Base-by-base conservation (phyloP, 2,888 invertebrate genomes). In the Luperina nickerlii region DNA sequence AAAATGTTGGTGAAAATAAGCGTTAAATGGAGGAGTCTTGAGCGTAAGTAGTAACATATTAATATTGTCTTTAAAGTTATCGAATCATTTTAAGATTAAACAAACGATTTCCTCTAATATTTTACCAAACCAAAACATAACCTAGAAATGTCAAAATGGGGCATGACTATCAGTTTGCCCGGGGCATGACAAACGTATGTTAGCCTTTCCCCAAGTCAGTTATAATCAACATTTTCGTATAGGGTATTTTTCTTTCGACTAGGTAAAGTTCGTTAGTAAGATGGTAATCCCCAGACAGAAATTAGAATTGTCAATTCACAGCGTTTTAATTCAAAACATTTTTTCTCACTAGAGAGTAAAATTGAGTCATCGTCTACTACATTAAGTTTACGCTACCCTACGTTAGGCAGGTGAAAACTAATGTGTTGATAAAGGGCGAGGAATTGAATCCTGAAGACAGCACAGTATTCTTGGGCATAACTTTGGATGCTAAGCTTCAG, bases 191-290 rank as follows among this genome's bases (percentile, higher is more conserved):
- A 45, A 45, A 67, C 42, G 3, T 45, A 15, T 67, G n/a, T 67
- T 67, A 67, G 45, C 3, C 45, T 67, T 67, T 45, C 67, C n/a
- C 45, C n/a, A 67, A 67, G 45, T 67, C 67, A 67, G 45, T n/a
- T n/a, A n/a, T n/a, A 15, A n/a, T 45, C 67, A 67, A 45, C 42
- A 45, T 67, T 45, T 42, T 67, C 66, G 42, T 66, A 24, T 42
- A 24, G 42, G 11, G 11, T 45, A 45, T 45, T n/a, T 27, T 24
- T 24, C 57, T 24, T 57, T 24, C 57, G 24, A 57, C 24, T 57
- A n/a, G 57, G 11, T 57, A n/a, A 57, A n/a, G 57, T 24, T 24
- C 24, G 57, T 24, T n/a, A 24, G 57, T 57, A 57, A 24, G 57
- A 24, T 24, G 24, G 24, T 9, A 24, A 11, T 4, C 11, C 57